Evolutionary conservation across 2,113 vertebrate genomes (phyloP).

Genomic region (Circaetus gallicus): DNA sequence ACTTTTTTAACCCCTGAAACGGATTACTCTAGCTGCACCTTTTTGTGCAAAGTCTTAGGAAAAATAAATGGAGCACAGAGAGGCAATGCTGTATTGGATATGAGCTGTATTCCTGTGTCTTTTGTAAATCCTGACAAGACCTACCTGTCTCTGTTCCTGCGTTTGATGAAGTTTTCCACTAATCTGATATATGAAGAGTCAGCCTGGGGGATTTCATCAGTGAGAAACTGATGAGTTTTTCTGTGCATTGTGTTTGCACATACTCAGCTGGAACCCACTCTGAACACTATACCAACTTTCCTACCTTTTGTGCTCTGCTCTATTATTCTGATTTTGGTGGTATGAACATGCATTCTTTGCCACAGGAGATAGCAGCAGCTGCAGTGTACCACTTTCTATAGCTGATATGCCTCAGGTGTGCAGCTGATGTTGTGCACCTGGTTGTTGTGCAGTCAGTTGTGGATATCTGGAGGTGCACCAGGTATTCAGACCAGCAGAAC

Average conservation of each 20-base stretch:
- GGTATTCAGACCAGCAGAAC: neutral
- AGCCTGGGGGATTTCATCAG: neutral
- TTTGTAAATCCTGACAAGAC: constrained; percentile 35
- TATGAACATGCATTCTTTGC: neutral
- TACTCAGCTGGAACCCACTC: neutral
- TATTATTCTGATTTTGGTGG: neutral
- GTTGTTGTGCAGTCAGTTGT: neutral
- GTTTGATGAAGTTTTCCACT: constrained; percentile 1
- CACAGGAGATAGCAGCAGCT: neutral
- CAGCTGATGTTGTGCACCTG: neutral
- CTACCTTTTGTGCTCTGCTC: neutral
- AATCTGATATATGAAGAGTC: constrained; percentile 14
- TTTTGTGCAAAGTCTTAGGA: neutral
- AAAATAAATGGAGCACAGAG: constrained; percentile 16
- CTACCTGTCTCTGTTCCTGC: neutral
- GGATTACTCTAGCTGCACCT: neutral
- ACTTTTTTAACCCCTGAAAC: constrained; percentile 40
- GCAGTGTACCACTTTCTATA: neutral
- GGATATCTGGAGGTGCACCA: neutral
- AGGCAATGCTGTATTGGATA: neutral
- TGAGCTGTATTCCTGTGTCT: neutral
- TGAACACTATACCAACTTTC: neutral
- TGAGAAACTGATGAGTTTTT: neutral
- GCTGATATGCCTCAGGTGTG: neutral
- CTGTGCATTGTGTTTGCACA: neutral